phyloP scores from a whole-genome alignment of 2,888 invertebrate genomes.

The Polydesmus complanatus region DNA sequence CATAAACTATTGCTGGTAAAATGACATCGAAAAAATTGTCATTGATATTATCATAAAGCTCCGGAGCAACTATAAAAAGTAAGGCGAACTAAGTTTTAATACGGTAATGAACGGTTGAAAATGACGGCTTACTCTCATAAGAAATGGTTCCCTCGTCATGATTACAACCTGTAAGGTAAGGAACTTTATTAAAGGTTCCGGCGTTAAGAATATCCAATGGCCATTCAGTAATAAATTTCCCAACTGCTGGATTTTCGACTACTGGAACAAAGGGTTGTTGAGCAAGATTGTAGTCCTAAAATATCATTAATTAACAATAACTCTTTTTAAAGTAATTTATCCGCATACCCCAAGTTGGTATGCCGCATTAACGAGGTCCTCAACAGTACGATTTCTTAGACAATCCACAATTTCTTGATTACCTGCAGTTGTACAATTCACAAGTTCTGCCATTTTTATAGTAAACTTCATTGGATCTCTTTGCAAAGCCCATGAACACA shows the following conservation, averaged over 20 bases:
- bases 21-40: not conserved
- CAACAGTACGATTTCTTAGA: not conserved
- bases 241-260: slow-evolving; percentile 2
- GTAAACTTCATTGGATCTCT: not conserved
- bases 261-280: slow-evolving; percentile 1
- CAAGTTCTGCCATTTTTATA: not conserved
- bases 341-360: not conserved
- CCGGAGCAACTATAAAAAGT: not conserved
- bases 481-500: not conserved
- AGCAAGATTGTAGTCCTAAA: not conserved
- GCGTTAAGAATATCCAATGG: not conserved
- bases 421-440: not conserved
- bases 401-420: not conserved
- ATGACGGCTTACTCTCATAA: slow-evolving; percentile 3
- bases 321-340: not conserved
- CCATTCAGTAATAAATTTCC: slow-evolving; percentile 3
- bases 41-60: not conserved
- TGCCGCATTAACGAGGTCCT: not conserved
- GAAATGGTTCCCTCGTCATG: slow-evolving; percentile 2
- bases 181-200: slow-evolving; percentile 5
- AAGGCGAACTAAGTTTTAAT: not conserved
- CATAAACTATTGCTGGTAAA: not conserved
- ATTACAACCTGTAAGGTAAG: not conserved
- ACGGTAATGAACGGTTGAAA: not conserved
- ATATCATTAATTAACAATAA: not conserved